Evolutionary conservation across 2,888 invertebrate genomes (phyloP), one percentile per base, ranked within the genome.

Genomic region (Phyllotreta cruciferae): DNA sequence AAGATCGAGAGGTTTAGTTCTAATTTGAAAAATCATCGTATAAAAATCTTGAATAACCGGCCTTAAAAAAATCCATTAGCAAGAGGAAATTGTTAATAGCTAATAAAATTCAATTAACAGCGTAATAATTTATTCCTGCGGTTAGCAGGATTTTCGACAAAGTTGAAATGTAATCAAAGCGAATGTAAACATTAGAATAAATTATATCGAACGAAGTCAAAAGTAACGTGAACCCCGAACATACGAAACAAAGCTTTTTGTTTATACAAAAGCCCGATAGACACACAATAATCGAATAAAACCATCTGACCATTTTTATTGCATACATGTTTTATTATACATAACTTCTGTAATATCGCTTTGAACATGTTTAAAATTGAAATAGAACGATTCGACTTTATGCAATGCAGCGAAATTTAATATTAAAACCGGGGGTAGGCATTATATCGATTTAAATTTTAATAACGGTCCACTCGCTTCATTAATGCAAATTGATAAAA

Each of bases 401-500:
- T 62, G 66, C 60, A 60, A 56, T 63, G 66, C 66, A 56, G 60
- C 56, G 35, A 41, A 63, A 63, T 60, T 63, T 56, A 53, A 66
- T 60, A 66, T 66, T 61, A 60, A 60, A 66, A 60, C 52, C 24
- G 24, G 24, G n/a, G 24, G 55, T 49, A 53, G 58, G 60, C 60
- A 63, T 66, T 56, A 60, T 56, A 66, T 62, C 65, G 62, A 65
- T 62, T 58, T 58, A 34, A 60, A 65, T 60, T 65, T 65, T 60
- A 62, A 60, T 63, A 63, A 63, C 66, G 62, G 60, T 55, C 49
- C 54, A 60, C 45, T 63, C 56, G 62, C 56, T 66, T 66, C 62
- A 60, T 62, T 60, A 63, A 58, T 60, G 62, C 62, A 60, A 63
- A 63, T 66, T 66, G 62, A 66, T 66, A 62, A 66, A 66, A 62